Conservation (phyloP, 2,888 invertebrate genomes). For the Drosophila sordidula region DNA sequence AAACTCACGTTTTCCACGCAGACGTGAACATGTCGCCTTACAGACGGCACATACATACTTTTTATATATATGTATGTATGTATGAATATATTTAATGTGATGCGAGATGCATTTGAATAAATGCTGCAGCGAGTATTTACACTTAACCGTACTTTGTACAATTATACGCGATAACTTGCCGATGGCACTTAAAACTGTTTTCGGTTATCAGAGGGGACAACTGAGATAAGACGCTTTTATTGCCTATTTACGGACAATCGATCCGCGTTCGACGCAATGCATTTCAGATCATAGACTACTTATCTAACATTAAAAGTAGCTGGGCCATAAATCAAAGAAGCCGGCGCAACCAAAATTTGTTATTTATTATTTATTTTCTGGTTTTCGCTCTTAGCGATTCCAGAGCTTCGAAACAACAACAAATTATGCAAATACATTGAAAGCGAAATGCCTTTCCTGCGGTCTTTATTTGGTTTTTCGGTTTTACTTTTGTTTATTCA, state of each 20-base stretch:
- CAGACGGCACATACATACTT: slow-evolving; percentile 5
- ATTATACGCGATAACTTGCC: slow-evolving; percentile 8
- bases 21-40: slow-evolving; percentile 34
- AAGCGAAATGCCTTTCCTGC: slow-evolving; percentile 69
- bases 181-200: slow-evolving; percentile 30
- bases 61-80: neutral
- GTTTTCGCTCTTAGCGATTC: slow-evolving; percentile 34
- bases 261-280: slow-evolving; percentile 29
- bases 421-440: slow-evolving; percentile 75
- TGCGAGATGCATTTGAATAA: slow-evolving; percentile 17
- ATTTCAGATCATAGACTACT: slow-evolving; percentile 17
- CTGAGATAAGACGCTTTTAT: slow-evolving; percentile 42
- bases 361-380: slow-evolving; percentile 39
- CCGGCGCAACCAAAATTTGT: slow-evolving; percentile 21
- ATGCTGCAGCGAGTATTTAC: slow-evolving; percentile 1
- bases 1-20: slow-evolving; percentile 54
- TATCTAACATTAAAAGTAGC: slow-evolving; percentile 35
- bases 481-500: slow-evolving; percentile 57
- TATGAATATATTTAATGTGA: neutral
- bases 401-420: slow-evolving; percentile 20
- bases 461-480: slow-evolving; percentile 5
- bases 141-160: neutral
- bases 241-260: slow-evolving; percentile 49
- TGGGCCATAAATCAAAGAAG: slow-evolving; percentile 38
- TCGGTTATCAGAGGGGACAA: slow-evolving; percentile 13